A percentile compares a stretch with the other conserved stretches of the same genome.
Evolutionary conservation across 2,888 invertebrate species (phyloP).

Genomic region (Morpho deidamia): DNA sequence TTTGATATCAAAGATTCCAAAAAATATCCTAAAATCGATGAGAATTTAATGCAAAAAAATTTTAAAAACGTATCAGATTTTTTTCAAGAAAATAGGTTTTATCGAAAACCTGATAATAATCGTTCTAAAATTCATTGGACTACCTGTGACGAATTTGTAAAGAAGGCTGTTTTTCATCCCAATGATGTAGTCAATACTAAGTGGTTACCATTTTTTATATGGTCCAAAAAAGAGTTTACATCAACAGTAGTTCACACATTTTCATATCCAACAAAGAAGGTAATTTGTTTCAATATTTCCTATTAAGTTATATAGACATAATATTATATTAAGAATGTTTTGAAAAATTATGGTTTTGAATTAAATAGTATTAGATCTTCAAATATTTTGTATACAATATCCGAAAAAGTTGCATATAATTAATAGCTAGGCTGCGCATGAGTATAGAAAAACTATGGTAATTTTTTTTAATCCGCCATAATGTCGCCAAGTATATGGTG

Average conservation of each 20-base stretch:
- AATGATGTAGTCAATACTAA: constrained; percentile 43
- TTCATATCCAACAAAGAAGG: constrained; percentile 45
- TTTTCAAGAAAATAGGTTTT: constrained; percentile 24
- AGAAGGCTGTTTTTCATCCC: constrained; percentile 40
- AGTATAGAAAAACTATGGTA: too few relatives aligned
- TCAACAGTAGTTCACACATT: constrained; percentile 38
- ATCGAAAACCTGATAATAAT: constrained; percentile 8
- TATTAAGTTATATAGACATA: too few relatives aligned
- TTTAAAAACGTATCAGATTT: constrained; percentile 7
- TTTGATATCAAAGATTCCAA: not conserved
- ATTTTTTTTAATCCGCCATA: too few relatives aligned
- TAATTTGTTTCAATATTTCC: constrained; percentile 22
- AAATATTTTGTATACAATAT: too few relatives aligned
- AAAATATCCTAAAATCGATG: not conserved
- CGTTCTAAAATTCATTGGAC: constrained; percentile 36
- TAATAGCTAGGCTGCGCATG: too few relatives aligned
- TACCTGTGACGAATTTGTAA: constrained; percentile 48
- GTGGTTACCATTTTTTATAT: constrained; percentile 57
- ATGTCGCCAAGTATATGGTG: too few relatives aligned
- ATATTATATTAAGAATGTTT: too few relatives aligned
- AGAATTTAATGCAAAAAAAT: not conserved
- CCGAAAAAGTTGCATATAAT: too few relatives aligned
- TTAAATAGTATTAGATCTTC: too few relatives aligned
- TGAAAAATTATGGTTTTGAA: too few relatives aligned
- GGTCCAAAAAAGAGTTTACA: constrained; percentile 31